Evolutionary conservation across 2,888 invertebrate genomes (phyloP).

Genomic region (Clepsis dumicolana): DNA sequence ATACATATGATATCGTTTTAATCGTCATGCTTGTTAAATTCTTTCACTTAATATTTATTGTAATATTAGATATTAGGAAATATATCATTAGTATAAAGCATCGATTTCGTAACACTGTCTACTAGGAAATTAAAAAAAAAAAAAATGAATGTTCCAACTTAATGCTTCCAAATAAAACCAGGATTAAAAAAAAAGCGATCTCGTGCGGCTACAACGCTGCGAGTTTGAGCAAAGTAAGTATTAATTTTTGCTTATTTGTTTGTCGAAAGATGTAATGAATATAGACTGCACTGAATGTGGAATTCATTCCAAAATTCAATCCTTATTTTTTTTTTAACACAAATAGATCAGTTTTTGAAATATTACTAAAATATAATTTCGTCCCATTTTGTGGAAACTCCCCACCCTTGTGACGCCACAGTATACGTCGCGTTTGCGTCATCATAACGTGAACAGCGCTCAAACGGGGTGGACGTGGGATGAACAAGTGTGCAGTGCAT

Average conservation of each 20-base stretch:
- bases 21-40: too few relatives aligned
- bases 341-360: not conserved
- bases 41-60: too few relatives aligned
- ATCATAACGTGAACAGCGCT: conserved; percentile 77
- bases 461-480: conserved; percentile 80
- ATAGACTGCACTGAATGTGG: not conserved
- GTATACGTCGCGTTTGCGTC: conserved; percentile 76
- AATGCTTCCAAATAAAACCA: not conserved
- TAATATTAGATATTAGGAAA: too few relatives aligned
- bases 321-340: not conserved
- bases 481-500: conserved; percentile 63
- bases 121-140: not conserved
- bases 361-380: conserved; percentile 52
- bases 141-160: too few relatives aligned
- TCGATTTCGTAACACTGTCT: too few relatives aligned
- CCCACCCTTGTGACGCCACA: conserved; percentile 73
- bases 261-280: not conserved
- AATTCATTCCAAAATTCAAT: not conserved
- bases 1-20: too few relatives aligned
- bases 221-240: not conserved
- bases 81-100: too few relatives aligned
- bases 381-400: conserved; percentile 54
- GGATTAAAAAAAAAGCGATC: not conserved
- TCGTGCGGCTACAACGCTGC: conserved; percentile 33
- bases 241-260: not conserved